Percentiles rank a stretch among this genome's conserved stretches.
Conservation (phyloP, 1,140 invertebrate genomes). For the Zaprionus vittiger region DNA sequence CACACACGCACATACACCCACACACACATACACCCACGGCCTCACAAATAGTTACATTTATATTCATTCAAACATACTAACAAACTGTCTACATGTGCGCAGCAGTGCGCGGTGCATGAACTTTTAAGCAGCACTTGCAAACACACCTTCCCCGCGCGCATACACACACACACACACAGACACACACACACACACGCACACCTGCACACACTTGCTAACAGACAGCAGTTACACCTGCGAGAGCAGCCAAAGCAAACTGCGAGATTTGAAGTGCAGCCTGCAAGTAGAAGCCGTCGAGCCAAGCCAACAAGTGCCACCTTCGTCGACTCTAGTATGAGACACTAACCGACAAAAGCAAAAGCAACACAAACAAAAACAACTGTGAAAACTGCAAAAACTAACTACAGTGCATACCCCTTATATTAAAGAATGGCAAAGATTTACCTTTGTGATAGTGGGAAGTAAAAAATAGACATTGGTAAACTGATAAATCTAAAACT, state of each 20-base stretch:
- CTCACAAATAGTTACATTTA: constrained; percentile 14
- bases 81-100: constrained; percentile 16
- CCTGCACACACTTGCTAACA: not conserved
- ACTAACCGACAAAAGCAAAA: constrained; percentile 51
- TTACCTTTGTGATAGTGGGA: not conserved
- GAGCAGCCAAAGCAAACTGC: constrained; percentile 71
- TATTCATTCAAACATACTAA: constrained; percentile 49
- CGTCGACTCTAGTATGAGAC: constrained; percentile 44
- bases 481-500: not conserved
- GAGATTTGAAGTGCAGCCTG: constrained; percentile 73
- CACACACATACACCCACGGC: constrained; percentile 9
- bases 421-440: not conserved
- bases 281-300: constrained; percentile 47
- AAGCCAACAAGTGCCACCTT: constrained; percentile 76
- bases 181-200: constrained; percentile 4
- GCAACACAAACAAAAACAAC: constrained; percentile 28
- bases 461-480: too few relatives aligned
- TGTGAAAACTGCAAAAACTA: not conserved
- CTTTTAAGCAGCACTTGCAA: constrained; percentile 78
- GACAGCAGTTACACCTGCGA: constrained; percentile 54
- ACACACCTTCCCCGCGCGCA: constrained; percentile 19
- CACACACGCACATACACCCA: not conserved
- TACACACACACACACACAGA: constrained; percentile 12
- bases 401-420: not conserved
- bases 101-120: constrained; percentile 73